Base-by-base conservation (phyloP, 2,797 vertebrate genomes). In the Sebastes miniatus region DNA sequence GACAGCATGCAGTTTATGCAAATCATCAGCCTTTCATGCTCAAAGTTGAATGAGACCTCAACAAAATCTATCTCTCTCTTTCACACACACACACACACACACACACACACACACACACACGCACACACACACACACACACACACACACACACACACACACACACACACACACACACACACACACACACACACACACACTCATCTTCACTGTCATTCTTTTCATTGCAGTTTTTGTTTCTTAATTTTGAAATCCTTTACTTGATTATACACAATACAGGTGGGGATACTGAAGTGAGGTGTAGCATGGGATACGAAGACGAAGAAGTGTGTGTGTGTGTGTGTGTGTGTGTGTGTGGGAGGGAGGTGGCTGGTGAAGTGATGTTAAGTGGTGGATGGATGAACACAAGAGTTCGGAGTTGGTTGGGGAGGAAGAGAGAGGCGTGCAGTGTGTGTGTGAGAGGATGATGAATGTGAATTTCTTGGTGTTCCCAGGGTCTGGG, bases 401-500 rank as follows among this genome's bases (percentile, higher is more conserved):
- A 77, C 18, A 73, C 52, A 61, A 52, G 73, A 68, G 29, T 76
- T 58, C 66, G 54, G 64, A 54, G 36, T 47, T 73, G 27, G 63
- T 43, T 62, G 39, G 75, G 63, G 76, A 77, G 63, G 63, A 43
- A 71, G 67, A 79, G 62, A 69, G 59, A 72, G 62, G 18, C 10
- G 18, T 29, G 65, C 25, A 50, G 69, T 43, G 72, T 27, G 68
- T 36, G 78, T 50, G 65, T 54, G 75, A 39, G 80, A 67, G 86
- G 72, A 88, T 97, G 96, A 97, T 98, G 97, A 97, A 97, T 98
- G 97, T 97, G 92, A 95, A 96, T 96, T 96, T 93, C 94, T 96
- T 95, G 83, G 95, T 93, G 96, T 99, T 99, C 98, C 97, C 97
- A 99, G 97, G 97, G 96, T 96, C 96, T 95, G 93, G 95, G 95